Conservation (phyloP, 2,797 vertebrate species). For the Lutjanus argentimaculatus region DNA sequence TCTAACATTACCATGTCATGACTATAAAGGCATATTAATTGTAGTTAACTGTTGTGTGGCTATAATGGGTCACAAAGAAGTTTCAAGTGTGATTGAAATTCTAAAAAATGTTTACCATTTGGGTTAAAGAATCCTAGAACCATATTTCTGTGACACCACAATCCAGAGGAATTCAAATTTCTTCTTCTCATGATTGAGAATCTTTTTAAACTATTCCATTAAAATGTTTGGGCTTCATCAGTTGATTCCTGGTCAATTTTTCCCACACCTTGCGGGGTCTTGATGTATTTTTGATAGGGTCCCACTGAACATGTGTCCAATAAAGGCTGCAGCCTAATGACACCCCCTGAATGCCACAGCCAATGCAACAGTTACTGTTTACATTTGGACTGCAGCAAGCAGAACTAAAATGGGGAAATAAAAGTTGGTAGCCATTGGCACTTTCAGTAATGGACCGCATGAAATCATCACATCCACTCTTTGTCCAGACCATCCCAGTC, state of each 20-base stretch:
- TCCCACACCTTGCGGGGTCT: constrained; percentile 32
- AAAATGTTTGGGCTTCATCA: no score
- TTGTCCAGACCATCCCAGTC: background rate
- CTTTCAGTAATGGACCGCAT: background rate
- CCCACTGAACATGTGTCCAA: constrained; percentile 54
- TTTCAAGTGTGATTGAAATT: background rate
- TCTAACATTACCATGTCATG: no score
- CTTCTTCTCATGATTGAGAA: no score
- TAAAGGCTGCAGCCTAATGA: constrained; percentile 29
- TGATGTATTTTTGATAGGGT: constrained; percentile 31
- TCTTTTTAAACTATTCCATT: background rate
- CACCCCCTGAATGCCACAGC: constrained; percentile 46
- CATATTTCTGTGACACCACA: background rate
- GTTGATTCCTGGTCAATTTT: background rate
- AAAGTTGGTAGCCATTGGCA: constrained; percentile 30
- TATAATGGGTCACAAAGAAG: background rate
- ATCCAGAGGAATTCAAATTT: background rate
- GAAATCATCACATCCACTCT: constrained; percentile 11
- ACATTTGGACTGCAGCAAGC: constrained; percentile 70
- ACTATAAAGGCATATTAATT: no score
- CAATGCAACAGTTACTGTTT: constrained; percentile 74
- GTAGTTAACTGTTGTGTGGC: background rate
- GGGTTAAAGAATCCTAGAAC: background rate
- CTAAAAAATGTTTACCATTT: background rate
- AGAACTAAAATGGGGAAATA: constrained; percentile 50